Base-by-base conservation (phyloP, 1,140 invertebrate genomes). In the Anadara kagoshimensis region DNA sequence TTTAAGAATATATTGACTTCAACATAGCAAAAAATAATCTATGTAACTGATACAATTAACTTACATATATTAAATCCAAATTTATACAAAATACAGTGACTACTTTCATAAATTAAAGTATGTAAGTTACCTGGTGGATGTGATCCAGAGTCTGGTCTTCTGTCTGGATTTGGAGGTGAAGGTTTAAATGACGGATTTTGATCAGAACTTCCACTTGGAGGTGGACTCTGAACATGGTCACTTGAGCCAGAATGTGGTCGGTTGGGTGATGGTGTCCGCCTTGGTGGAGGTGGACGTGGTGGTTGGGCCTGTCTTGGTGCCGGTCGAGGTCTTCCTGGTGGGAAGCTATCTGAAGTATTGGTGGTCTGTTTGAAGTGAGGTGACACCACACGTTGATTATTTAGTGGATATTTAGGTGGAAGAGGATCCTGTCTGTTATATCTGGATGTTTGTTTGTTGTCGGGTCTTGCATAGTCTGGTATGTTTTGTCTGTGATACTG, bases 41-140 rank as follows among this genome's bases (percentile, higher is more conserved):
- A 36, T 36, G 2, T 36, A 2, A 36, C 29, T 36, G 29, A 3
- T 7, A 36, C 29, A 36, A 36, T 36, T 36, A 2, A 36, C 29
- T 36, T 3, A n/a, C n/a, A n/a, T n/a, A n/a, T n/a, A 36, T 36
- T 2, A 36, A 36, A 36, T 36, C 29, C 29, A 36, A 36, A 36
- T 36, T 7, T 36, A n/a, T n/a, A n/a, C n/a, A n/a, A n/a, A n/a
- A n/a, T n/a, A n/a, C n/a, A n/a, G n/a, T n/a, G n/a, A n/a, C n/a
- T n/a, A n/a, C n/a, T n/a, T n/a, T n/a, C n/a, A n/a, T n/a, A n/a
- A n/a, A n/a, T n/a, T 5, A 10, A 56, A 43, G 16, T 43, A 36
- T 49, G 24, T 41, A 10, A 41, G 64, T 36, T 57, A 83, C 84
- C 82, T 76, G 84, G 84, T 11, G 81, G 81, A 64, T 69, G 74